phyloP scores from a whole-genome alignment of 2,888 invertebrate genomes.

The Cephus spinipes region DNA sequence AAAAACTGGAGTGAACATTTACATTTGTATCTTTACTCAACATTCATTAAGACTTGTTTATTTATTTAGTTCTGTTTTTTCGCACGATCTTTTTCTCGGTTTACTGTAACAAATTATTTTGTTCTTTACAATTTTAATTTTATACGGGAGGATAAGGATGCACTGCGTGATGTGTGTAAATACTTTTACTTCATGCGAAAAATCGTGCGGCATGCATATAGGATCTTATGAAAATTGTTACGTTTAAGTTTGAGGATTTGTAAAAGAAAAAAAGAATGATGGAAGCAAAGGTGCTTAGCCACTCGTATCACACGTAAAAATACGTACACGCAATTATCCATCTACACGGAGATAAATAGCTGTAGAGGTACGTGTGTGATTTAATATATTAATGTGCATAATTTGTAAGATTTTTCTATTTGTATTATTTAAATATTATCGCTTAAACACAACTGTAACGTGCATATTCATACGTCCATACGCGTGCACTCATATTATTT shows the following conservation, averaged over 20 bases:
- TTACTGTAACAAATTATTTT: not conserved
- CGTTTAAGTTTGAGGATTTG: conserved; percentile 29
- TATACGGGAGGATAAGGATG: not conserved
- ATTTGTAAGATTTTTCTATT: conserved; percentile 38
- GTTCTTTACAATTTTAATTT: not conserved
- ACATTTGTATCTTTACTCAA: not conserved
- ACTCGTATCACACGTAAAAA: not conserved
- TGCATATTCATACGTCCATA: not conserved
- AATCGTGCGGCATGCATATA: not conserved
- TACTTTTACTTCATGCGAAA: not conserved
- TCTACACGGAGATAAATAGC: conserved; percentile 24
- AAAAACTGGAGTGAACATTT: not conserved
- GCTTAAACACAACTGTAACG: not conserved
- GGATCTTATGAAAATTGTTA: conserved; percentile 19
- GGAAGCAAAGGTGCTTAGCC: conserved; percentile 22
- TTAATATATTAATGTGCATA: conserved; percentile 34
- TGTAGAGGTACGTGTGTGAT: conserved; percentile 34
- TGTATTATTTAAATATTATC: conserved; percentile 36
- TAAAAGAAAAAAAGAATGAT: conserved; percentile 21
- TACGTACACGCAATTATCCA: not conserved
- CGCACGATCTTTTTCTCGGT: not conserved
- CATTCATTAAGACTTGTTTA: too few relatives aligned
- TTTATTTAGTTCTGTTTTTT: not conserved
- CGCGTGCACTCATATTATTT: conserved; percentile 30
- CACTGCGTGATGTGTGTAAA: not conserved